Evolutionary conservation across 2,113 vertebrate species (phyloP).

Genomic region (Cygnus buccinator): DNA sequence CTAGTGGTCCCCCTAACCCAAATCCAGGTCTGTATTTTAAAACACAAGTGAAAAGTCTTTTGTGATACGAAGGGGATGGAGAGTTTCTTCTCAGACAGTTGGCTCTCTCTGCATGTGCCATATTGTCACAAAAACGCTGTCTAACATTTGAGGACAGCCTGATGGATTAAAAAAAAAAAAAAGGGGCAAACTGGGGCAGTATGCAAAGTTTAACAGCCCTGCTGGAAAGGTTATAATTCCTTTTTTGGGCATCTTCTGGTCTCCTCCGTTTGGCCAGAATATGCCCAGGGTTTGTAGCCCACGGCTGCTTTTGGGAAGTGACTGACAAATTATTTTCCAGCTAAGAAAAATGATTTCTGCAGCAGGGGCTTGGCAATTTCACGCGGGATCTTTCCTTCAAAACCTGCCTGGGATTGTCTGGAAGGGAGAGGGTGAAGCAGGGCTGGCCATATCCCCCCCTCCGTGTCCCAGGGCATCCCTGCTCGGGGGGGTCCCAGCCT

Average conservation of each 20-base stretch:
- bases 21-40: not conserved
- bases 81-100: not conserved
- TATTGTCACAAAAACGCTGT: not conserved
- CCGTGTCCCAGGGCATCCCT: not conserved
- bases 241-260: not conserved
- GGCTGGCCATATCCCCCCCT: not conserved
- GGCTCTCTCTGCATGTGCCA: not conserved
- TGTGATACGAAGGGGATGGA: not conserved
- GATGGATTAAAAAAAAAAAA: not conserved
- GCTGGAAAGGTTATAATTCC: not conserved
- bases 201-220: not conserved
- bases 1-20: not conserved
- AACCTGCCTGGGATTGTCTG: not conserved
- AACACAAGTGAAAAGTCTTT: not conserved
- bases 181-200: not conserved
- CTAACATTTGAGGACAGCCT: not conserved
- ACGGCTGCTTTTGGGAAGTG: not conserved
- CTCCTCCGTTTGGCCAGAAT: slow-evolving; percentile 30
- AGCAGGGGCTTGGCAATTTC: not conserved
- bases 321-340: not conserved
- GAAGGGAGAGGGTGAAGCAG: not conserved
- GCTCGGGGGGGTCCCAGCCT: not conserved
- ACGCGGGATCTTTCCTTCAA: slow-evolving; percentile 7
- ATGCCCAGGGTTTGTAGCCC: slow-evolving; percentile 6
- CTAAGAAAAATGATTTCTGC: not conserved